Evolutionary conservation across 2,888 invertebrate genomes (phyloP), one percentile per base, ranked within the genome.

Genomic region (Sesia bembeciformis): DNA sequence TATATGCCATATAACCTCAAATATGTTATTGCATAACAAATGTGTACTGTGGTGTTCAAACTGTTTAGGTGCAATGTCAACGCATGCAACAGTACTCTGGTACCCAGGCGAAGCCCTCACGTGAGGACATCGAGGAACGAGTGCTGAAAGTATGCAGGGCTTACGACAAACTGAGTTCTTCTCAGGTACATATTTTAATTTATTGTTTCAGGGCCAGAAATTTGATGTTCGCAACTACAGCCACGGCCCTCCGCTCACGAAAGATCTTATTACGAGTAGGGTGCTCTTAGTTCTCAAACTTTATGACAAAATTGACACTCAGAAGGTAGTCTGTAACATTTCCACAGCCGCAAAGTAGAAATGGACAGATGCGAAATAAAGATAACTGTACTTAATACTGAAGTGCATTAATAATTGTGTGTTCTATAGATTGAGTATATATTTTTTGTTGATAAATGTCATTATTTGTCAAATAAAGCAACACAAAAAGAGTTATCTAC

Each of bases 271-370:
- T 84, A 88, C 92, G 78, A 95, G 96, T 81, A 93, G 99, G 81
- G 97, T 99, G 65, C 90, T 98, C 72, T 94, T 99, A 87, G 97
- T 98, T 64, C 94, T 99, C 74, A 96, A 96, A 91, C 94, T 99
- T 68, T 99, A 97, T 92, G 99, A 99, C 92, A 99, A 99, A 94
- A 92, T 99, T 90, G 93, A 95, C 77, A 94, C 96, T 66, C 92
- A 93, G 72, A 97, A 98, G 97, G 98, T 98, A 95, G 90, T 66
- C 4, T 46, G 23, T 51, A 50, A 40, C 23, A 53, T 56, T 46
- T 46, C 3, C n/a, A n/a, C 46, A 46, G 23, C 23, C 23, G 23
- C 23, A 23, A 23, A 23, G 23, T 23, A 23, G 2, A 23, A 23
- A 23, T 23, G 23, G 23, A 23, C 23, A 23, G 23, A 23, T 23